Base-by-base conservation (phyloP, 2,113 vertebrate genomes). In the Oplegnathus fasciatus region DNA sequence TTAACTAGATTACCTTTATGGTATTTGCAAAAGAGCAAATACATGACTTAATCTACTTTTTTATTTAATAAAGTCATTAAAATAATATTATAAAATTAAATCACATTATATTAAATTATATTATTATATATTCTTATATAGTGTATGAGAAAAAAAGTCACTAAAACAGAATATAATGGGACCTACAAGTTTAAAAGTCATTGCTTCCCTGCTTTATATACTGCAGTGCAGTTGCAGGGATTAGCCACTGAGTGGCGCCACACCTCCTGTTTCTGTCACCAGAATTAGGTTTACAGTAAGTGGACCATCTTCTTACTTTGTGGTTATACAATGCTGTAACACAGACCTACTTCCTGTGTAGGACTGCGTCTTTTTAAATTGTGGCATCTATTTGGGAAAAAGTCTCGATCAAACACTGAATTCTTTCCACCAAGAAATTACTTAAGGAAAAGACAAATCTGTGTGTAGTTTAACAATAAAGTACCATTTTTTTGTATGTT, bases 341-440 rank as follows among this genome's bases (percentile, higher is more conserved):
- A 14, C 60, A 88, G 91, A 86, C 90, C 86, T 88, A 89, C 75
- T 90, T 93, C 81, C 80, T 73, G 61, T 34, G 26, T 9, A 5
- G 40, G 50, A 81, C 55, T n/a, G 65, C 4, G 6, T 75, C 24
- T 66, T 68, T 82, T 37, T 8, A 20, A 71, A 72, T 7, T 60
- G 44, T 69, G 68, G 14, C 26, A 74, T 61, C 52, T 32, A 2
- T 69, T 50, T 28, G 28, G 11, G 4, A 32, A 3, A 69, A 71
- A 80, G 69, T 22, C 18, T 61, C 2, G 4, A 28, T 48, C 48
- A 24, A 48, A 44, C 55, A 24, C 9, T 17, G 28, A 69, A 69
- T 71, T 80, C 46, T 81, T 75, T 65, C 46, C 55, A 69, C n/a
- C 6, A 15, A 9, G n/a, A 40, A 34, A 34, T 65, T 11, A 9